Evolutionary conservation across 2,797 vertebrate genomes (phyloP).

Genomic region (Acanthornis magna): DNA sequence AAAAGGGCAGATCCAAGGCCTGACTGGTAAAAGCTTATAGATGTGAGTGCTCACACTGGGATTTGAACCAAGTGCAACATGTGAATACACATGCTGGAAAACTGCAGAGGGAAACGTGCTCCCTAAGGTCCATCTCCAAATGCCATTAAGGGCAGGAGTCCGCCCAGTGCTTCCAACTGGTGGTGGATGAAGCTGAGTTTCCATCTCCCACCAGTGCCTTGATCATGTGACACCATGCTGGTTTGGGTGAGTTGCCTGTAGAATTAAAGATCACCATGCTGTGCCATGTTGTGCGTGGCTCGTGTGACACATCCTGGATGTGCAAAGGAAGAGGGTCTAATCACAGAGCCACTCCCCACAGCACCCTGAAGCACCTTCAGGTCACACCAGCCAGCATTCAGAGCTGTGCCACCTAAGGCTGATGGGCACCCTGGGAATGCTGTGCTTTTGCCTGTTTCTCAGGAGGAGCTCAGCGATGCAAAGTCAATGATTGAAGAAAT

Average conservation of each 20-base stretch:
- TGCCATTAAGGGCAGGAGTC: background rate
- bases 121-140: background rate
- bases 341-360: background rate
- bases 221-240: fast-evolving
- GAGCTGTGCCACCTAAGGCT: background rate
- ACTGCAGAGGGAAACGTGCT: background rate
- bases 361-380: background rate
- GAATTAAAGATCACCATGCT: background rate
- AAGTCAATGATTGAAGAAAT: constrained; percentile 90
- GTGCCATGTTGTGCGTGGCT: background rate
- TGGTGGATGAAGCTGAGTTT: background rate
- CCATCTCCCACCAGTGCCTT: background rate
- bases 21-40: background rate
- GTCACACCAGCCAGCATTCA: background rate
- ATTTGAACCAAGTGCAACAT: background rate
- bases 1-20: background rate
- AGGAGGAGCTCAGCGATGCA: constrained; percentile 91
- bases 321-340: background rate
- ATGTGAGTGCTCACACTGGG: background rate
- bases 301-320: background rate
- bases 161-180: background rate
- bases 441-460: constrained; percentile 19
- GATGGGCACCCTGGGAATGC: background rate
- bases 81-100: background rate
- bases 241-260: background rate